These are phyloP conservation scores for Pachydiplax longipennis DNA, from an alignment of 2,888 invertebrate species.

Conservation along the genomic window DNA sequence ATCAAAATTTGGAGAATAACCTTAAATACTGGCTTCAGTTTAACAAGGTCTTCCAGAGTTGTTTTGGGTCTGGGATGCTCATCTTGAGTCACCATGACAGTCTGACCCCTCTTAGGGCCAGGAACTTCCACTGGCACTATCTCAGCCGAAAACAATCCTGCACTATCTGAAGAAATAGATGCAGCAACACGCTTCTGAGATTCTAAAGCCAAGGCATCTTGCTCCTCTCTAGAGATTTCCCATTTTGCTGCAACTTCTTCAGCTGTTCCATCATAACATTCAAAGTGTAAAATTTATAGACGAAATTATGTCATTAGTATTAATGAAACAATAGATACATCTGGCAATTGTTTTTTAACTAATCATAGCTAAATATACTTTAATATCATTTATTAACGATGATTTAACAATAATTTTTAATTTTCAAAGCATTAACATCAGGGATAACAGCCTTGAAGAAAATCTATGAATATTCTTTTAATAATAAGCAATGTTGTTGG, in stretches of 20 bases:
- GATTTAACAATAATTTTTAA: too few relatives aligned
- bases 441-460: too few relatives aligned
- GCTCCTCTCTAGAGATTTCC: constrained; percentile 70
- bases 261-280: constrained; percentile 60
- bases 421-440: too few relatives aligned
- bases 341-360: too few relatives aligned
- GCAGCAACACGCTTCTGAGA: constrained; percentile 73
- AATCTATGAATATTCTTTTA: too few relatives aligned
- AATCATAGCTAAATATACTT: too few relatives aligned
- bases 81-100: constrained; percentile 66
- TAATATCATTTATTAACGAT: too few relatives aligned
- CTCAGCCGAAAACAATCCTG: constrained; percentile 73
- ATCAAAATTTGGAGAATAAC: constrained; percentile 57
- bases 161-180: constrained; percentile 62
- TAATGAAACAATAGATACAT: too few relatives aligned
- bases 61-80: constrained; percentile 73
- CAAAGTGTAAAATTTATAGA: background rate
- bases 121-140: constrained; percentile 71
- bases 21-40: constrained; percentile 71
- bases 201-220: constrained; percentile 72
- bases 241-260: constrained; percentile 78
- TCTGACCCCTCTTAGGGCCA: constrained; percentile 59
- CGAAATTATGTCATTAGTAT: background rate
- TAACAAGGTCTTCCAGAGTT: constrained; percentile 67
- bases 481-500: too few relatives aligned